phyloP scores from a whole-genome alignment of 2,888 invertebrate genomes.

The Agrochola circellaris region DNA sequence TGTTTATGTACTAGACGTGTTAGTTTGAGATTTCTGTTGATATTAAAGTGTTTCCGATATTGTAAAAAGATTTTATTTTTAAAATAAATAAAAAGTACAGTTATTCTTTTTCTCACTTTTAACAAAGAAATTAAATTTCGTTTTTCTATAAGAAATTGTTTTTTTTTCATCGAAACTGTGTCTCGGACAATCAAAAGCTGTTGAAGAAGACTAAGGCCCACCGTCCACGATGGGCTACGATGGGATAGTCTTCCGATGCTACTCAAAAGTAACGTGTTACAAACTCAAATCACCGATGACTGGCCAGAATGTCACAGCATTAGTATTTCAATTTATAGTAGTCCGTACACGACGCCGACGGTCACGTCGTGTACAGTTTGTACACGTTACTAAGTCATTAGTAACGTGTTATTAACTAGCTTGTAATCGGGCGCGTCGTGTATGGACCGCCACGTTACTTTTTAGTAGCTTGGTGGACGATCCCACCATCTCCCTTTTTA shows the following conservation, averaged over 20 bases:
- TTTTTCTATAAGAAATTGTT: background rate
- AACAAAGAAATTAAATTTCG: background rate
- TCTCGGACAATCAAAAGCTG: background rate
- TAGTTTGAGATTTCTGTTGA: background rate
- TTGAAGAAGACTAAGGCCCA: background rate
- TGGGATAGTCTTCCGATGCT: no score
- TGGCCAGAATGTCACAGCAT: no score
- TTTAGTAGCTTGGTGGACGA: no score
- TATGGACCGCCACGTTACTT: no score
- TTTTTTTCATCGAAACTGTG: background rate
- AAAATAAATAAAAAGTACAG: background rate
- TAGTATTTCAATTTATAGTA: no score
- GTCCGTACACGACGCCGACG: no score
- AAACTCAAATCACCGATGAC: background rate
- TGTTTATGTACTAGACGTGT: background rate
- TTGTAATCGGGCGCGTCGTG: no score
- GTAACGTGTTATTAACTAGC: no score
- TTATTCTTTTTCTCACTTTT: background rate
- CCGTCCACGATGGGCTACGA: no score
- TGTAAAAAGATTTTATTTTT: background rate
- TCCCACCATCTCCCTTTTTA: no score
- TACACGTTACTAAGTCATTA: no score
- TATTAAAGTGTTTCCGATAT: constrained; percentile 2
- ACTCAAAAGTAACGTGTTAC: background rate
- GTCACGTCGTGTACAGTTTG: no score